Evolutionary conservation across 53 echinoderm and acorn worm species (phyloP).

Genomic region (Patiria pectinifera): DNA sequence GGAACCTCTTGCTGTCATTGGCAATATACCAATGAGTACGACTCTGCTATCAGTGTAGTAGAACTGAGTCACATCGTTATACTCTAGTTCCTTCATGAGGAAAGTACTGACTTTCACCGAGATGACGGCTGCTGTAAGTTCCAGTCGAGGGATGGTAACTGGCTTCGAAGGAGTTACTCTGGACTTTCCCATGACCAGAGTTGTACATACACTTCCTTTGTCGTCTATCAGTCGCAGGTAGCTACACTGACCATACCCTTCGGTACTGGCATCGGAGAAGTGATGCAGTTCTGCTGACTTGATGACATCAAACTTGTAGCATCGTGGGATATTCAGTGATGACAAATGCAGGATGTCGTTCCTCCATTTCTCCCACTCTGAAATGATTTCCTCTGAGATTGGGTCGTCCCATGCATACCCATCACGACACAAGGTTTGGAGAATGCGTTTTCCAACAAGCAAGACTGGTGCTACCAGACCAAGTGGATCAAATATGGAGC

Average conservation of each 20-base stretch:
- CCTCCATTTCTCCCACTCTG: slow-evolving; percentile 74
- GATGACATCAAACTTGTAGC: slow-evolving; percentile 43
- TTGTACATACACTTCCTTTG: too few species aligned
- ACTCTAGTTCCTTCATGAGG: slow-evolving; percentile 37
- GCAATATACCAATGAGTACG: slow-evolving; percentile 63
- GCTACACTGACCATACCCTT: too few species aligned
- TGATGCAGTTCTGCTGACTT: slow-evolving; percentile 31
- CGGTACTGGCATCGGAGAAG: slow-evolving; percentile 62
- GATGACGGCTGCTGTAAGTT: slow-evolving; percentile 52
- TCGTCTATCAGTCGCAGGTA: too few species aligned
- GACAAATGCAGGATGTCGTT: slow-evolving; percentile 36
- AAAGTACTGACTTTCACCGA: slow-evolving; percentile 60
- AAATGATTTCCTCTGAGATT: slow-evolving; percentile 65
- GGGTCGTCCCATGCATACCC: slow-evolving; percentile 77
- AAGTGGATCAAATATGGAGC: slow-evolving; percentile 66
- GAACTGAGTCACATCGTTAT: slow-evolving; percentile 31
- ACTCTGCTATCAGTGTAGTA: slow-evolving; percentile 70
- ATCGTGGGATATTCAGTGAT: slow-evolving; percentile 17
- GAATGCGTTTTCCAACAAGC: slow-evolving; percentile 70
- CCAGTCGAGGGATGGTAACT: too few species aligned
- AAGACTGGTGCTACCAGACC: slow-evolving; percentile 69
- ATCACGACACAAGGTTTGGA: slow-evolving; percentile 71
- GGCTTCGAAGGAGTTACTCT: too few species aligned
- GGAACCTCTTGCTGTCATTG: slow-evolving; percentile 47
- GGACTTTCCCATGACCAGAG: too few species aligned